Base-by-base conservation (phyloP, 1,140 invertebrate species). In the Maniola jurtina region DNA sequence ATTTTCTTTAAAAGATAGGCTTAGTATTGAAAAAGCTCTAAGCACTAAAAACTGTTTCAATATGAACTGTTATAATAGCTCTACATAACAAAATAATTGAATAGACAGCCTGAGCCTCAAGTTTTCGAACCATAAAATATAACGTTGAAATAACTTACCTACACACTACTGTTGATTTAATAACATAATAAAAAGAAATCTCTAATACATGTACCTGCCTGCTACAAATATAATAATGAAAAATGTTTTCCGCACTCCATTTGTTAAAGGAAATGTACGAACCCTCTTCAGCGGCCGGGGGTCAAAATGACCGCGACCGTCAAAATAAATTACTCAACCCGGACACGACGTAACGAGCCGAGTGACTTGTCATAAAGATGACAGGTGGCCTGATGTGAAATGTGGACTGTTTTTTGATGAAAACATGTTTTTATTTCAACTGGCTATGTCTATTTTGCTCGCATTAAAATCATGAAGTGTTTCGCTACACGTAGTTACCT, bases 291-390 rank as follows among this genome's bases (percentile, higher is more conserved):
- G 5, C 9, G 48, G 48, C 14, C 48, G 14, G 48, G 42, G 42
- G 38, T 38, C 38, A 6, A 38, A 48, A 42, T 13, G 40, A 42
- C 40, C 40, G 40, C 40, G 10, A 48, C 14, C 15, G 14, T 16
- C 48, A 0, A 11, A 52, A 16, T 11, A 25, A 52, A 52, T 52
- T 52, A 52, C 14, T 25, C 13, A 15, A 14, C 14, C 14, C 48
- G 0, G 5, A 52, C 48, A 45, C 1, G 14, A 2, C 48, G 13
- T 52, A 52, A 52, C 48, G 48, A 52, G 48, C 14, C 14, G 14
- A 52, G 14, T 52, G 48, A 52, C 14, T 13, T 34, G 25, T 55
- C 52, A 55, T 55, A 55, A 55, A 8, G 48, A 16, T 25, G 48
- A 52, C 48, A 25, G 48, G 6, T 52, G 2, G 14, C 0, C 14